These are phyloP conservation scores for Dasyprocta punctata DNA, from an alignment of 2,113 vertebrate species.

Conservation along the genomic window DNA sequence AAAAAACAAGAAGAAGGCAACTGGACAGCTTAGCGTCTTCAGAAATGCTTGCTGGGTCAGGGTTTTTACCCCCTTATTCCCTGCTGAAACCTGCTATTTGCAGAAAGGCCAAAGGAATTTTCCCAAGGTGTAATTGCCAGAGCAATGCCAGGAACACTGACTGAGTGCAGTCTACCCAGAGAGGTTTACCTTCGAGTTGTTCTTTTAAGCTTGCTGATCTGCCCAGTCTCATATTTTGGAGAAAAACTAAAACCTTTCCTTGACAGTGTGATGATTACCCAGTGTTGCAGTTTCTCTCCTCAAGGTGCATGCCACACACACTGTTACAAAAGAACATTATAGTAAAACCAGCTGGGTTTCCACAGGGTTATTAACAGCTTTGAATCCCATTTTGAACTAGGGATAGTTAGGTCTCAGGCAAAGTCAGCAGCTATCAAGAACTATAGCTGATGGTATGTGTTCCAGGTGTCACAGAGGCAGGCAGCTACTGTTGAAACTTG, in stretches of 20 bases:
- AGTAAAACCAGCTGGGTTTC: conserved; percentile 49
- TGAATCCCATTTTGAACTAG: not conserved
- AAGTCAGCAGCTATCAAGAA: not conserved
- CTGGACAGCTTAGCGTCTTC: not conserved
- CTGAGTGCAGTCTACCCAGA: not conserved
- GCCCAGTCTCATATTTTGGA: not conserved
- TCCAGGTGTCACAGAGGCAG: not conserved
- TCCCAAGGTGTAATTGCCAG: not conserved
- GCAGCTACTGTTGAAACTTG: not conserved
- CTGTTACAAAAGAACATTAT: not conserved
- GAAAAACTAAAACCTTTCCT: conserved; percentile 12
- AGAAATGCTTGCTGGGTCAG: not conserved
- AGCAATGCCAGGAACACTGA: not conserved
- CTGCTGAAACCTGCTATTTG: conserved; percentile 7
- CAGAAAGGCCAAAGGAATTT: not conserved
- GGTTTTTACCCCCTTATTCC: not conserved
- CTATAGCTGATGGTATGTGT: not conserved
- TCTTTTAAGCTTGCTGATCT: conserved; percentile 31
- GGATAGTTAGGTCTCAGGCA: not conserved
- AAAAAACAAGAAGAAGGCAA: not conserved
- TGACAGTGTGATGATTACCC: not conserved
- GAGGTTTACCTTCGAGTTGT: not conserved
- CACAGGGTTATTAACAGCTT: not conserved
- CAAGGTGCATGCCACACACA: not conserved
- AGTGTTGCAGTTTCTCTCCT: not conserved